phyloP scores from a whole-genome alignment of 2,888 invertebrate genomes.

The Acanthopleura granulata region DNA sequence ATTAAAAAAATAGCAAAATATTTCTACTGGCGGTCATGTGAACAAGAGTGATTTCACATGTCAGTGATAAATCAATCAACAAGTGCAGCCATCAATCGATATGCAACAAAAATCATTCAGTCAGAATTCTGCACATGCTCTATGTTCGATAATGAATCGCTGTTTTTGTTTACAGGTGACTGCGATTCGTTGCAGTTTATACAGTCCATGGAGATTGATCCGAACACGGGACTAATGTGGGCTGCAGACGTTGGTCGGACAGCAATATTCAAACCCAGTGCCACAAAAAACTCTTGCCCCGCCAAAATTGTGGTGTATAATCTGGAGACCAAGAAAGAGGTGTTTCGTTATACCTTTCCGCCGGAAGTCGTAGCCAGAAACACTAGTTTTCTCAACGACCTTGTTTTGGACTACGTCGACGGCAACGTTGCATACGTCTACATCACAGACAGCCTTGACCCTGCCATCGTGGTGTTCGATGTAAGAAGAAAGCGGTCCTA shows the following conservation, averaged over 20 bases:
- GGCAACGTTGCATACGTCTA: slow-evolving; percentile 47
- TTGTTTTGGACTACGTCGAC: slow-evolving; percentile 51
- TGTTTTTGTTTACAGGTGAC: background rate
- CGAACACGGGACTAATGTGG: slow-evolving; percentile 52
- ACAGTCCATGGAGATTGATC: slow-evolving; percentile 57
- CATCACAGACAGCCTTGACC: slow-evolving; percentile 47
- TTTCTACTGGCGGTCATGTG: no score
- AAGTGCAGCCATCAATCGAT: no score
- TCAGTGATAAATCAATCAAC: no score
- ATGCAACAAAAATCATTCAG: background rate
- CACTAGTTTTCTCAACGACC: slow-evolving; percentile 49
- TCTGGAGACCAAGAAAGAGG: slow-evolving; percentile 34
- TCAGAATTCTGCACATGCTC: background rate
- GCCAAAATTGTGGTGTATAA: slow-evolving; percentile 55
- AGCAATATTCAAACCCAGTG: slow-evolving; percentile 22
- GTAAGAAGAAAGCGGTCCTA: slow-evolving; percentile 36
- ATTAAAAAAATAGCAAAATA: background rate
- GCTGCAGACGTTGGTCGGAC: slow-evolving; percentile 50
- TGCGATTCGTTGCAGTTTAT: slow-evolving; percentile 51
- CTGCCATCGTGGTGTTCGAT: slow-evolving; percentile 41
- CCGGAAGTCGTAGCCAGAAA: slow-evolving; percentile 38
- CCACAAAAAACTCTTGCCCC: slow-evolving; percentile 38
- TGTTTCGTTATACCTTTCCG: slow-evolving; percentile 44
- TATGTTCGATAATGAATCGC: background rate
- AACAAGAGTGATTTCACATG: no score